Evolutionary conservation across 2,113 vertebrate species (phyloP).

Genomic region (Hemicordylus capensis): DNA sequence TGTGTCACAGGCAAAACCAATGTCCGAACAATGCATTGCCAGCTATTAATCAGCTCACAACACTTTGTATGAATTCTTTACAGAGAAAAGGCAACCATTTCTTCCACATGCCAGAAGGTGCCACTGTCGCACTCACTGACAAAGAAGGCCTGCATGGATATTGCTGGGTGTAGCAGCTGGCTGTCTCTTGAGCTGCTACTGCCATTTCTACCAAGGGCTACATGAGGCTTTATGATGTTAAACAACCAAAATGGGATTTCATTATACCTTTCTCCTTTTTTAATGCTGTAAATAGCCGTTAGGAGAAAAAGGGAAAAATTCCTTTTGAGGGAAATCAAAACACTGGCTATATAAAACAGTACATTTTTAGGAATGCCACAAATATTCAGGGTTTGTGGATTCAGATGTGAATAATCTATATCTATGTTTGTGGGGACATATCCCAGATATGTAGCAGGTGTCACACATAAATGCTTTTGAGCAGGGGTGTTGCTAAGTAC

Average conservation of each 20-base stretch:
- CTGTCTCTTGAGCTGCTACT: slow-evolving; percentile 15
- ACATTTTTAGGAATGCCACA: slow-evolving; percentile 15
- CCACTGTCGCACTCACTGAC: slow-evolving; percentile 65
- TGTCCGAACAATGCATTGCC: not conserved
- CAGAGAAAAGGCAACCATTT: slow-evolving; percentile 34
- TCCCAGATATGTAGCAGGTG: not conserved
- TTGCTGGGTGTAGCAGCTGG: slow-evolving; percentile 8
- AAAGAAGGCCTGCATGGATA: slow-evolving; percentile 29
- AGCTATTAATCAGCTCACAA: not conserved
- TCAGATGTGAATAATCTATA: not conserved
- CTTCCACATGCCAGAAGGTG: slow-evolving; percentile 69
- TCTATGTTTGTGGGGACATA: not conserved
- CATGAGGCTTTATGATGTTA: not conserved
- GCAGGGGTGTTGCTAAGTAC: too few relatives aligned
- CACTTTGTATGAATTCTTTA: slow-evolving; percentile 4
- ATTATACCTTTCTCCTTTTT: not conserved
- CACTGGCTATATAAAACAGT: slow-evolving; percentile 35
- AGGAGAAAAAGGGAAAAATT: slow-evolving; percentile 53
- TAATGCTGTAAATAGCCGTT: slow-evolving; percentile 37
- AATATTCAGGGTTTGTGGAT: not conserved
- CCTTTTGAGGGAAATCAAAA: slow-evolving; percentile 55
- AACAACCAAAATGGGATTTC: slow-evolving; percentile 48
- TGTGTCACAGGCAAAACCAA: too few relatives aligned
- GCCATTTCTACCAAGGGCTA: slow-evolving; percentile 26
- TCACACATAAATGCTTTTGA: too few relatives aligned